These are phyloP conservation scores for Phortica variegata DNA, from an alignment of 1,140 invertebrate species.

Conservation along the genomic window DNA sequence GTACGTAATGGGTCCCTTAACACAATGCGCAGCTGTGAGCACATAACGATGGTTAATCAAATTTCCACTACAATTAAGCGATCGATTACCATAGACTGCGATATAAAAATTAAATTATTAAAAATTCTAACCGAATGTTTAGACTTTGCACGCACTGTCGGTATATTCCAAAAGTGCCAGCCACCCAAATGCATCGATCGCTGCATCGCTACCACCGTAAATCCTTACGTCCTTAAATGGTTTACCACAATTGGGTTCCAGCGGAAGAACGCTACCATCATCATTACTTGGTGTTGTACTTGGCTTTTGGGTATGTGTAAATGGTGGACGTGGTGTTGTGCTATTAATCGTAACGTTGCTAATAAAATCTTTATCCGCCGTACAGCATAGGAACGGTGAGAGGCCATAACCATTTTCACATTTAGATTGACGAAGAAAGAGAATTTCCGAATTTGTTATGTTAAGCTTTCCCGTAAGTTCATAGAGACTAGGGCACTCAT, in stretches of 20 bases:
- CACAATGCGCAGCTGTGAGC: slow-evolving; percentile 83
- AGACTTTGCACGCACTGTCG: slow-evolving; percentile 26
- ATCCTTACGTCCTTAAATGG: slow-evolving; percentile 30
- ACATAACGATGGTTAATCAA: slow-evolving; percentile 63
- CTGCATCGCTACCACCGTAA: slow-evolving; percentile 55
- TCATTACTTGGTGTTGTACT: slow-evolving; percentile 6
- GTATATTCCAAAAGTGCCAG: slow-evolving; percentile 64
- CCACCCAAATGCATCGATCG: slow-evolving; percentile 63
- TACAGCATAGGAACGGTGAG: slow-evolving; percentile 39
- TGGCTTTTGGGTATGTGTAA: not conserved
- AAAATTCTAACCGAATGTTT: not conserved
- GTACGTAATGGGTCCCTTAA: slow-evolving; percentile 61
- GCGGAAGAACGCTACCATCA: slow-evolving; percentile 24
- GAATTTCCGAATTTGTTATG: slow-evolving; percentile 13
- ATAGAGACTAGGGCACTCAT: slow-evolving; percentile 38
- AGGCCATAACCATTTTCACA: slow-evolving; percentile 37
- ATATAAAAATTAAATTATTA: not conserved
- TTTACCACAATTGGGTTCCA: slow-evolving; percentile 34
- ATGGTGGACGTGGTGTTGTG: slow-evolving; percentile 1
- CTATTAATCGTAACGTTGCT: not conserved
- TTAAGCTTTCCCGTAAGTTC: slow-evolving; percentile 16
- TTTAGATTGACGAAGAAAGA: slow-evolving; percentile 31
- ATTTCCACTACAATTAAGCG: slow-evolving; percentile 63
- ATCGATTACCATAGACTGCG: slow-evolving; percentile 33
- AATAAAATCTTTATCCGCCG: slow-evolving; percentile 21